These are phyloP conservation scores for Cottus gobio DNA, from an alignment of 2,113 vertebrate genomes.

Conservation along the genomic window DNA sequence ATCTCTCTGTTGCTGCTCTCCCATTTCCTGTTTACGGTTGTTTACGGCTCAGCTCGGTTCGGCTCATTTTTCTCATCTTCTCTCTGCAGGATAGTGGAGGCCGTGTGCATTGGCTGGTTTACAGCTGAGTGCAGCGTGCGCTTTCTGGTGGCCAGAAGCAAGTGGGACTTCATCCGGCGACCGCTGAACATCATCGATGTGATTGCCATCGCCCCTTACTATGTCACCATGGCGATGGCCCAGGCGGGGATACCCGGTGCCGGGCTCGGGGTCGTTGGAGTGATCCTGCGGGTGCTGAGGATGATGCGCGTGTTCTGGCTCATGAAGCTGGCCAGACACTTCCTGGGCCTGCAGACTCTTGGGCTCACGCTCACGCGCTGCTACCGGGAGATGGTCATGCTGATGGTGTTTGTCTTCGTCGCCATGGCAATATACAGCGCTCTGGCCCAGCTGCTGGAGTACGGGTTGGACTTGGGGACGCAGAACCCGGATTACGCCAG, in stretches of 20 bases:
- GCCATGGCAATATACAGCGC: conserved; percentile 99
- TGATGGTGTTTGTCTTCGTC: conserved; percentile 97
- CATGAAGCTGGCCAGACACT: conserved; percentile 98
- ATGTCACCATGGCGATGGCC: conserved; percentile 89
- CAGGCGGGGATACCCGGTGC: conserved; percentile 92
- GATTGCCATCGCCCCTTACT: conserved; percentile 96
- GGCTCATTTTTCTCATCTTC: conserved; percentile 33
- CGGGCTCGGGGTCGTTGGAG: conserved; percentile 95
- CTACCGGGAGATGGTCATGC: conserved; percentile 98
- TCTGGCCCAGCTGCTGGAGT: conserved; percentile 96
- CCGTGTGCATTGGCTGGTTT: conserved; percentile 99
- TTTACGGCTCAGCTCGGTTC: neutral
- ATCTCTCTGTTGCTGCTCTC: conserved; percentile 41
- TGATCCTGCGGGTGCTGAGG: conserved; percentile 93
- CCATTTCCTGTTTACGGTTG: conserved; percentile 68
- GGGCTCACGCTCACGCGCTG: conserved; percentile 96
- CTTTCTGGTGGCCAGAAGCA: conserved; percentile 96
- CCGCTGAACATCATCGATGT: conserved; percentile 98
- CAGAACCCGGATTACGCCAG: conserved; percentile 95
- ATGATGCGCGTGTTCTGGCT: conserved; percentile 99
- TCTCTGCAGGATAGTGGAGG: conserved; percentile 93
- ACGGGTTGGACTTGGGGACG: conserved; percentile 92
- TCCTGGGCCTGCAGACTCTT: conserved; percentile 97
- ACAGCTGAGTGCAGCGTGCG: conserved; percentile 97
- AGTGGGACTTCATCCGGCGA: conserved; percentile 96